A percentile compares a stretch with the other conserved stretches of the same genome.
Conservation (phyloP, 1,140 invertebrate species). For the Ctenoplectra terminalis region DNA sequence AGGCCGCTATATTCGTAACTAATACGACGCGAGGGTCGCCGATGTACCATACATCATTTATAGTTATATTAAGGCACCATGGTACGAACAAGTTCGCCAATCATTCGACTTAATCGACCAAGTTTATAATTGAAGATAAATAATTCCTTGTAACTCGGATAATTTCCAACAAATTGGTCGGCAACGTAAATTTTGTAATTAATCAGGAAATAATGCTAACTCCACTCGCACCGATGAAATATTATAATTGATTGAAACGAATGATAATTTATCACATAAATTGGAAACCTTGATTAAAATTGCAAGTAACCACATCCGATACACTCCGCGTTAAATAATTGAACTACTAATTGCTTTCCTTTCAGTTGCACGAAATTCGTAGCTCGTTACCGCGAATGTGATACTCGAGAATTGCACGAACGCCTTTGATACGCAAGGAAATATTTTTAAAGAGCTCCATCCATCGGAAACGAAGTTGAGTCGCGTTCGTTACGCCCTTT, state of each 20-base stretch:
- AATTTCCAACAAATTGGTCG: neutral
- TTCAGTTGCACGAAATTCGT: neutral
- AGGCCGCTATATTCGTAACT: constrained; percentile 12
- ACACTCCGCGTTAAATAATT: neutral
- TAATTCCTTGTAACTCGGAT: neutral
- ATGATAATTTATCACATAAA: neutral
- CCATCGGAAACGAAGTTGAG: neutral
- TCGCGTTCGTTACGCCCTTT: neutral
- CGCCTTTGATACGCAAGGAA: neutral
- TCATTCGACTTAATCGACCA: neutral
- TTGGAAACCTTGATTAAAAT: neutral
- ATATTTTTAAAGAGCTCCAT: neutral
- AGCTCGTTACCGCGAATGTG: neutral
- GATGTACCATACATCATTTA: constrained; percentile 2
- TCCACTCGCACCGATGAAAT: too few relatives aligned
- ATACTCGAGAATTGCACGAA: neutral
- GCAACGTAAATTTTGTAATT: too few relatives aligned
- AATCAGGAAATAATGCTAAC: too few relatives aligned
- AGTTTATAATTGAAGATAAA: neutral
- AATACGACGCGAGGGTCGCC: constrained; percentile 16
- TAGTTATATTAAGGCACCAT: constrained; percentile 6
- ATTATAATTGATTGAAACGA: neutral
- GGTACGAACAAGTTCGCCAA: neutral
- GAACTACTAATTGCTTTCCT: neutral
- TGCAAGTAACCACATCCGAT: neutral